A percentile compares a stretch with the other conserved stretches of the same genome.
Evolutionary conservation across 2,797 vertebrate species (phyloP).

Genomic region (Sitta carolinensis): DNA sequence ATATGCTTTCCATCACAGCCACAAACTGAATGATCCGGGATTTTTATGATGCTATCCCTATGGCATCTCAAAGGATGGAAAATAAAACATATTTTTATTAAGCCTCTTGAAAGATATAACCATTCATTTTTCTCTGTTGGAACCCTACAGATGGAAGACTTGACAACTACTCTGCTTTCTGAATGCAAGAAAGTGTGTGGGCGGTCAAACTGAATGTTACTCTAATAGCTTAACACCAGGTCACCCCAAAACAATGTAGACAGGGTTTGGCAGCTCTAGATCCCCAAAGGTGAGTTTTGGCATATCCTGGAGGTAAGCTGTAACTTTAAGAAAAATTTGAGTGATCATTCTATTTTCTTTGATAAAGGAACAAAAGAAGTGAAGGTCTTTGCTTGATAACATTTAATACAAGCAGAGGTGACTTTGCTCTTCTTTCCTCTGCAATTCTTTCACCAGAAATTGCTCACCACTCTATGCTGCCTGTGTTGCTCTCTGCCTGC

Average conservation of each 20-base stretch:
- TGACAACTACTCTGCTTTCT: not conserved
- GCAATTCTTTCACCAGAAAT: not conserved
- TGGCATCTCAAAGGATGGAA: slow-evolving; percentile 8
- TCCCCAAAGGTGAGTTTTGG: not conserved
- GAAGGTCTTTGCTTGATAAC: not conserved
- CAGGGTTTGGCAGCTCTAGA: not conserved
- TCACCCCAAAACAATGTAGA: not conserved
- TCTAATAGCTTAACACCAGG: not conserved
- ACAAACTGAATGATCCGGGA: not conserved
- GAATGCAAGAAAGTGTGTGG: not conserved
- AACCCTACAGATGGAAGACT: not conserved
- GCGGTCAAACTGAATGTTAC: not conserved
- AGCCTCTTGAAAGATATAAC: slow-evolving; percentile 40
- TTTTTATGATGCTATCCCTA: not conserved
- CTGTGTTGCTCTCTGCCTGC: not conserved
- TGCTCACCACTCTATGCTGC: not conserved
- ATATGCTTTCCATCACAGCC: slow-evolving; percentile 51
- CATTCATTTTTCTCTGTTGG: slow-evolving; percentile 11
- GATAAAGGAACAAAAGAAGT: not conserved
- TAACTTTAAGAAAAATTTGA: not conserved
- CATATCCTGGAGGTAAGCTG: not conserved
- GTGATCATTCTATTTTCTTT: not conserved
- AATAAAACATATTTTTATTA: slow-evolving; percentile 66
- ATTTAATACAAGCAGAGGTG: not conserved
- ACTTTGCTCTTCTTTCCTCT: not conserved